Evolutionary conservation across 2,888 invertebrate genomes (phyloP).

Genomic region (Drosophila koepferae): DNA sequence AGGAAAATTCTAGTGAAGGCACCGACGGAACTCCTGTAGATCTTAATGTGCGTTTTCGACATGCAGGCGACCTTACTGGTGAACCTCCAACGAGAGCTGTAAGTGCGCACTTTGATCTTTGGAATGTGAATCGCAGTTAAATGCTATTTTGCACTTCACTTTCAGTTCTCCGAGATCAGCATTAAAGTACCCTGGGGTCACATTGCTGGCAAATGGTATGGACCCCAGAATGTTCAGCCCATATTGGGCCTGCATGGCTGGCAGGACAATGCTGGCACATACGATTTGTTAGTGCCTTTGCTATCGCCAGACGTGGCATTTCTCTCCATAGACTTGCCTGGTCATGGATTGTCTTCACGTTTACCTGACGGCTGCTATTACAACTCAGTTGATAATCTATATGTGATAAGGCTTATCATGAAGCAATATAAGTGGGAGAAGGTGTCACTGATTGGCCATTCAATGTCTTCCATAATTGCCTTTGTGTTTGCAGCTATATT

Average conservation of each 20-base stretch:
- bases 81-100: conserved; percentile 79
- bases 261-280: conserved; percentile 93
- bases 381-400: conserved; percentile 84
- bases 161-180: conserved; percentile 87
- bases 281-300: conserved; percentile 89
- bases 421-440: conserved; percentile 90
- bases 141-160: conserved; percentile 14
- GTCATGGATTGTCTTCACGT: conserved; percentile 90
- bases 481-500: conserved; percentile 88
- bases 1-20: conserved; percentile 28
- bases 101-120: conserved; percentile 64
- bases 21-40: conserved; percentile 32
- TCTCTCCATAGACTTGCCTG: conserved; percentile 89
- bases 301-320: conserved; percentile 86
- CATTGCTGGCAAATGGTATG: conserved; percentile 90
- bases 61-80: conserved; percentile 83
- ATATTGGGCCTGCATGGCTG: conserved; percentile 91
- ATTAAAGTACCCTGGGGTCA: conserved; percentile 90
- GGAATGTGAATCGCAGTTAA: conserved; percentile 10
- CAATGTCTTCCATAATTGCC: conserved; percentile 88
- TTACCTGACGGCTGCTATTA: conserved; percentile 87
- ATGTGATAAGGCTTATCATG: conserved; percentile 87
- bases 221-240: conserved; percentile 87
- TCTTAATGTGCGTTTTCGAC: conserved; percentile 73
- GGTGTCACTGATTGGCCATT: conserved; percentile 89